Evolutionary conservation across 1,140 invertebrate species (phyloP), one percentile per base, ranked within the genome.

Genomic region (Oncopodura yosiiana): DNA sequence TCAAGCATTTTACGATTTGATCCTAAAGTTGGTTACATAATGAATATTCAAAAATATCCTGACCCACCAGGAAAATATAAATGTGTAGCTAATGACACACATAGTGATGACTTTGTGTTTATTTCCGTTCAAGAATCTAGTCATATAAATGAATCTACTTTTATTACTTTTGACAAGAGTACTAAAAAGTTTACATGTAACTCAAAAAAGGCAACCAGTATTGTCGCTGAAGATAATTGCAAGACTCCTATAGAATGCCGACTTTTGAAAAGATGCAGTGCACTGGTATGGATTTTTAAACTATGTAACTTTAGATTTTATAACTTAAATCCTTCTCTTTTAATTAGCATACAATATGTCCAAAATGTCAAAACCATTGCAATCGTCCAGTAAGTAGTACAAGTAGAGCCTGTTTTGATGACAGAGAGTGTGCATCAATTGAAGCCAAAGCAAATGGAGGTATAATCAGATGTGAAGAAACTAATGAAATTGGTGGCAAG

Each of bases 41-140:
- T 56, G 24, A 23, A 45, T 16, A 23, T 56, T 12, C 24, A 9
- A n/a, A 50, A 32, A 19, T 43, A 34, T 23, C 46, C 46, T 8
- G 46, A 56, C 19, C 54, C 54, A 0, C 50, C 12, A 5, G 48
- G 54, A 42, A 50, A 56, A 29, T 56, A 56, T n/a, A 50, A 56
- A 45, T 56, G 54, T n/a, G 30, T 56, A 18, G 46, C 54, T 8
- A 56, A 44, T 19, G 44, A 46, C 16, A 34, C 41, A 4, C 39
- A 45, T 27, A 24, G 3, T n/a, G 49, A 51, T 27, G 46, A 44
- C 19, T 30, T 49, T 34, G 46, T 56, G 14, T 32, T 49, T 27
- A 39, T 56, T 0, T 11, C 32, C n/a, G 26, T 55, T 30, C 14
- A 44, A 34, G 41, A 39, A 42, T 37, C 37, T 0, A n/a, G 12